Evolutionary conservation across 2,888 invertebrate species (phyloP).

Genomic region (Serripes groenlandicus): DNA sequence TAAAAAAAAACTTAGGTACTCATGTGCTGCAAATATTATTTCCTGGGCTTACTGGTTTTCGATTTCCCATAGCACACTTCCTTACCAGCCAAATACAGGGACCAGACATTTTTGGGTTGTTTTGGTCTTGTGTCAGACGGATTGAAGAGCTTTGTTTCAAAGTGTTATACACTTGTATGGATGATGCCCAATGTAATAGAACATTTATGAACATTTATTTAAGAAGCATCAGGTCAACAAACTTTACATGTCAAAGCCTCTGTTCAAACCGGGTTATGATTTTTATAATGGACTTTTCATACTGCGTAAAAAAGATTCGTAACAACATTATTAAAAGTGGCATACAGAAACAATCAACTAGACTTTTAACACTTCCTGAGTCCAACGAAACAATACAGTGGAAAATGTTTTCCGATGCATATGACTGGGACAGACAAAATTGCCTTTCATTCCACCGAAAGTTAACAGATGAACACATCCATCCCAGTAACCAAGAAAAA

Average conservation of each 20-base stretch:
- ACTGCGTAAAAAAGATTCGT: too few relatives aligned
- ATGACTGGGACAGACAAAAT: slow-evolving; percentile 53
- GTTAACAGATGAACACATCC: slow-evolving; percentile 50
- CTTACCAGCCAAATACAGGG: slow-evolving; percentile 28
- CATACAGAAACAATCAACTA: neutral
- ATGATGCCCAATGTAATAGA: slow-evolving; percentile 54
- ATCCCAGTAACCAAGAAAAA: slow-evolving; percentile 27
- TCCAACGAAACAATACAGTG: too few relatives aligned
- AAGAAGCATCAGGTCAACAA: neutral
- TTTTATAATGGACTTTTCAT: too few relatives aligned
- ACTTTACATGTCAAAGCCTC: slow-evolving; percentile 22
- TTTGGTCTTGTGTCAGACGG: slow-evolving; percentile 34
- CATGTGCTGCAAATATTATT: slow-evolving; percentile 51
- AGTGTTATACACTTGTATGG: slow-evolving; percentile 54
- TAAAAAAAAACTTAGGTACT: slow-evolving; percentile 34
- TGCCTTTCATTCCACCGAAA: slow-evolving; percentile 43
- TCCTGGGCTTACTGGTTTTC: slow-evolving; percentile 45
- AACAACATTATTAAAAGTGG: slow-evolving; percentile 48
- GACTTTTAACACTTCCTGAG: slow-evolving; percentile 21
- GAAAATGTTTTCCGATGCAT: slow-evolving; percentile 17
- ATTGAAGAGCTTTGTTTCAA: slow-evolving; percentile 33
- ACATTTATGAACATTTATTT: slow-evolving; percentile 14
- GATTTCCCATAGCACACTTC: slow-evolving; percentile 55
- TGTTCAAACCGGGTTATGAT: too few relatives aligned
- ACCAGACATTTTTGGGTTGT: slow-evolving; percentile 33